A percentile compares a stretch with the other conserved stretches of the same genome.
phyloP scores from a whole-genome alignment of 2,888 invertebrate genomes.

The Drosophila meridiana region DNA sequence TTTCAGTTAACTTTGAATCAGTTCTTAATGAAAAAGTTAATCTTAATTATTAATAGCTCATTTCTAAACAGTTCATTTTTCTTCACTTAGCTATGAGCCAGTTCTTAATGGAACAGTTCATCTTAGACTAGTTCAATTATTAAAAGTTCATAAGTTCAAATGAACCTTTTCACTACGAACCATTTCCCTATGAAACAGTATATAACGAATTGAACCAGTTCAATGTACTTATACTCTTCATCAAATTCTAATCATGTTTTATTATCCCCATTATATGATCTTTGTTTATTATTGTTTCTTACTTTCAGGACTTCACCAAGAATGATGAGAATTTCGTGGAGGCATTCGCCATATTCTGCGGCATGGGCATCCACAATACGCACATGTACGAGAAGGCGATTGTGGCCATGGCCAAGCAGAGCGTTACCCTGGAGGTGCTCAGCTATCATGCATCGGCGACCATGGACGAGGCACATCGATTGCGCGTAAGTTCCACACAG shows the following conservation, averaged over 20 bases:
- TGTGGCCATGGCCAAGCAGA: constrained; percentile 98
- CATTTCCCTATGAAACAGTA: neutral
- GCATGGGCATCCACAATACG: constrained; percentile 98
- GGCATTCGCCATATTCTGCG: constrained; percentile 98
- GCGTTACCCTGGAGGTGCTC: constrained; percentile 95
- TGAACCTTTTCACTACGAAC: neutral
- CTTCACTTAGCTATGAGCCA: neutral
- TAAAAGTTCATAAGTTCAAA: no score
- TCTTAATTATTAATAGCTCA: neutral
- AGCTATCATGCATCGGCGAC: constrained; percentile 98
- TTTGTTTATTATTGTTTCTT: neutral
- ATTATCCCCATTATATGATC: neutral
- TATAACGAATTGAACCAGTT: neutral
- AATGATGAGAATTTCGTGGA: constrained; percentile 99
- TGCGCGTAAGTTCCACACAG: constrained; percentile 89
- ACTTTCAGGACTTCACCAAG: constrained; percentile 90
- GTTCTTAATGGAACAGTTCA: neutral
- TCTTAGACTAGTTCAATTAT: neutral
- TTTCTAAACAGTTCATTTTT: neutral
- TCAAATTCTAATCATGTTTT: neutral
- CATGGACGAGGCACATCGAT: constrained; percentile 93
- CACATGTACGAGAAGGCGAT: constrained; percentile 98
- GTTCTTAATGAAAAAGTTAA: neutral
- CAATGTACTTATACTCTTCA: no score
- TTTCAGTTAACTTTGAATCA: neutral